Conservation (phyloP, 2,113 vertebrate species). For the Cyanistes caeruleus region DNA sequence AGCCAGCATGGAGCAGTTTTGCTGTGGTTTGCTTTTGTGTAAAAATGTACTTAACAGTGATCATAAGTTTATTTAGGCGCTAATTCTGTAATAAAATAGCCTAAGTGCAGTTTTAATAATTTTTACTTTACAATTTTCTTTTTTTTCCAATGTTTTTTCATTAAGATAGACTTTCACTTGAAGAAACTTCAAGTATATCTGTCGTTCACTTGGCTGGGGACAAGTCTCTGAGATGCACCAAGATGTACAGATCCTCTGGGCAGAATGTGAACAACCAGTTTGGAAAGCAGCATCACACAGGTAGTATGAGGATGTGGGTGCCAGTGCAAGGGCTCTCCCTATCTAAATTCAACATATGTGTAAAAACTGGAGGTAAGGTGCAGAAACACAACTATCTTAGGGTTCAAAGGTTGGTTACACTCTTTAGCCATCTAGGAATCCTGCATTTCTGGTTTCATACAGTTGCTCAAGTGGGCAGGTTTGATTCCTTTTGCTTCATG, state of each 20-base stretch:
- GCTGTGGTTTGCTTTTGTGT: neutral
- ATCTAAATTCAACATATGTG: neutral
- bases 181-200: neutral
- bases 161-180: neutral
- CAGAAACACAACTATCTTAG: neutral
- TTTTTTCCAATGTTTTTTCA: neutral
- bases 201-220: neutral
- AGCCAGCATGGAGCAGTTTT: neutral
- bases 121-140: neutral
- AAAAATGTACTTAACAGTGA: neutral
- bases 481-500: neutral
- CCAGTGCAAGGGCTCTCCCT: neutral
- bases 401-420: neutral
- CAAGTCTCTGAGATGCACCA: neutral
- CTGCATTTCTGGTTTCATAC: neutral
- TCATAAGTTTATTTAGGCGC: neutral
- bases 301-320: neutral
- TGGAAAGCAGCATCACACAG: neutral
- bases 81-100: neutral
- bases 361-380: neutral
- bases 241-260: neutral
- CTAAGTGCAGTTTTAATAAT: neutral
- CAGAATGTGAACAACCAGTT: neutral
- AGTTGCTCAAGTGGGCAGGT: neutral
- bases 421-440: neutral